Evolutionary conservation across 2,888 invertebrate genomes (phyloP), one percentile per base, ranked within the genome.

Genomic region (Brachynemurus nebulosus): DNA sequence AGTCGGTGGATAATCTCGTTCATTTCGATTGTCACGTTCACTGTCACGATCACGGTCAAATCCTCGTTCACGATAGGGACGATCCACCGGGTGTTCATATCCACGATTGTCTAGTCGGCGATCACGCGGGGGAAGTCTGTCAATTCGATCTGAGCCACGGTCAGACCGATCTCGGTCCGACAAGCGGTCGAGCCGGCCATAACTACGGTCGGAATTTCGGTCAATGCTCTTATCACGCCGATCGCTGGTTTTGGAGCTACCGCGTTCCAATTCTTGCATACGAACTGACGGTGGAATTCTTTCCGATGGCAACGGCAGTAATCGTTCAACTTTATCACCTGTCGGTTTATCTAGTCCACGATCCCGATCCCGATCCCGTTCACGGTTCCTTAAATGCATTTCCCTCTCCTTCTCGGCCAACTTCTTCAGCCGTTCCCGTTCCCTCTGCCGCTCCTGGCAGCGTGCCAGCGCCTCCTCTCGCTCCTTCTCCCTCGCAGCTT

Each of bases 401-500:
- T 68, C 68, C 8, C 70, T 65, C 50, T 72, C 80, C 49, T 72
- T 65, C 45, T 61, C 64, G 21, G 59, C 60, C 27, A 62, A 53
- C 51, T 64, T 66, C 48, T 68, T 68, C n/a, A 68, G 58, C 19
- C 69, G 59, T 47, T 71, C 71, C 1, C 72, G 57, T 50, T 70
- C 71, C 8, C 65, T 70, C 71, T 69, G 70, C 7, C 71, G 60
- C 48, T 71, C 70, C 44, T 84, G 74, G 42, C 80, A 80, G 49
- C 84, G 68, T 2, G 78, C 78, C 44, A 74, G 59, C 0, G 73
- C 71, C 50, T 85, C 85, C 51, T 74, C 71, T 1, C 76, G 65
- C 53, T 76, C 76, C 52, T 75, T 76, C 50, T 76, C 73, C 2
- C 76, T 59, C 1, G 72, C 73, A 1, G 72, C 71, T 55, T 74